phyloP scores from a whole-genome alignment of 2,113 vertebrate genomes.

The Nicator chloris region DNA sequence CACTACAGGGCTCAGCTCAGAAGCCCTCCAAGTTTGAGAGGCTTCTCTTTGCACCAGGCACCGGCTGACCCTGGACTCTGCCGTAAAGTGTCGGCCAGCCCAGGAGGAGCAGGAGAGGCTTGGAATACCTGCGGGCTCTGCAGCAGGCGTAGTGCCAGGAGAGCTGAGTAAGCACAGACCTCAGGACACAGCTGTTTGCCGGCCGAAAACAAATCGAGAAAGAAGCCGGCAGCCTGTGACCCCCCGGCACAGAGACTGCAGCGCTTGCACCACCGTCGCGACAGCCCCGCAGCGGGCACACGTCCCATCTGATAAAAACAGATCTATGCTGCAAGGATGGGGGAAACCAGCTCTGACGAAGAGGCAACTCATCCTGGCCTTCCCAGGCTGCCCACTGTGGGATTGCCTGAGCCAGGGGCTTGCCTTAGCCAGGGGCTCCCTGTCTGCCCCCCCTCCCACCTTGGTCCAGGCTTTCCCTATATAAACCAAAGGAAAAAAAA shows the following conservation, averaged over 20 bases:
- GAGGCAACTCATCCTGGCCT: not conserved
- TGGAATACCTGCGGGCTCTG: constrained; percentile 9
- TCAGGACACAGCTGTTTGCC: constrained; percentile 12
- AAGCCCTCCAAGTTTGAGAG: not conserved
- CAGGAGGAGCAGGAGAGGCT: not conserved
- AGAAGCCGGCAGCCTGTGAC: not conserved
- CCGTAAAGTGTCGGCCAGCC: accelerated
- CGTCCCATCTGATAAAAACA: constrained; percentile 13
- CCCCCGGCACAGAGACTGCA: not conserved
- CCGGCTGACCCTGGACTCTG: accelerated
- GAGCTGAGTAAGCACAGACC: constrained; percentile 23
- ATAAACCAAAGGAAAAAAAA: not conserved
- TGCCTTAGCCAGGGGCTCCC: not conserved
- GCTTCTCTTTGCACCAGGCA: not conserved
- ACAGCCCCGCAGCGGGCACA: not conserved
- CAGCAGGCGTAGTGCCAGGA: not conserved
- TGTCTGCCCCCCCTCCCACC: accelerated
- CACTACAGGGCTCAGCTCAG: not conserved
- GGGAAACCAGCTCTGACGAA: not conserved
- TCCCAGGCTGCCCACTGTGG: not conserved
- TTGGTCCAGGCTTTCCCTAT: not conserved
- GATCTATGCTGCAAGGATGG: not conserved
- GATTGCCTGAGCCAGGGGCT: too few species aligned
- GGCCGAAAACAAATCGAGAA: not conserved
- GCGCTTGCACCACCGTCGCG: not conserved